These are phyloP conservation scores for Xerus inauris DNA, from an alignment of 2,113 vertebrate genomes.

Conservation along the genomic window DNA sequence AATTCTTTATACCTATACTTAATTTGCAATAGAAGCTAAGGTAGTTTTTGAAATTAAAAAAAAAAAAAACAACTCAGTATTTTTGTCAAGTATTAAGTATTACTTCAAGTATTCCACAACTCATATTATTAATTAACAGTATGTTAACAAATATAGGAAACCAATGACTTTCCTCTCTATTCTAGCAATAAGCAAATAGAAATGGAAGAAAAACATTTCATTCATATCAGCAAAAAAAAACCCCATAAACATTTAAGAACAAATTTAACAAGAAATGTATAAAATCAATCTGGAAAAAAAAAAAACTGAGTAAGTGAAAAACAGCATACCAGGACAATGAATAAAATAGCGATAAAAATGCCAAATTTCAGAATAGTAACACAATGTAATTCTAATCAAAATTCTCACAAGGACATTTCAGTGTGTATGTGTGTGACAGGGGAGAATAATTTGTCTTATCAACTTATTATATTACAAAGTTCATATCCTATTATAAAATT, in stretches of 20 bases:
- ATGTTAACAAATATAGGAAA: not conserved
- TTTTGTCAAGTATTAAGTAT: not conserved
- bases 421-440: not conserved
- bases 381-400: constrained; percentile 4
- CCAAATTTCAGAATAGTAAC: constrained; percentile 27
- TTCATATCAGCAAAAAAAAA: constrained; percentile 29
- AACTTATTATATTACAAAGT: not conserved
- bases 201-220: constrained; percentile 26
- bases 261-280: not conserved
- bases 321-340: not conserved
- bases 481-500: not conserved
- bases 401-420: constrained; percentile 2
- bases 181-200: constrained; percentile 24
- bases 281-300: not conserved
- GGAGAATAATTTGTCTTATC: not conserved
- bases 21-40: constrained; percentile 12
- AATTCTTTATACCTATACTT: not conserved
- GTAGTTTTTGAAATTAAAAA: not conserved
- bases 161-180: not conserved
- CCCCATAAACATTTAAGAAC: constrained; percentile 1
- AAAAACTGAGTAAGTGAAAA: not conserved
- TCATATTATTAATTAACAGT: not conserved
- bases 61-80: not conserved
- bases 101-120: not conserved
- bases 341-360: not conserved